Evolutionary conservation across 2,797 vertebrate genomes (phyloP).

Genomic region (Synanceia verrucosa): DNA sequence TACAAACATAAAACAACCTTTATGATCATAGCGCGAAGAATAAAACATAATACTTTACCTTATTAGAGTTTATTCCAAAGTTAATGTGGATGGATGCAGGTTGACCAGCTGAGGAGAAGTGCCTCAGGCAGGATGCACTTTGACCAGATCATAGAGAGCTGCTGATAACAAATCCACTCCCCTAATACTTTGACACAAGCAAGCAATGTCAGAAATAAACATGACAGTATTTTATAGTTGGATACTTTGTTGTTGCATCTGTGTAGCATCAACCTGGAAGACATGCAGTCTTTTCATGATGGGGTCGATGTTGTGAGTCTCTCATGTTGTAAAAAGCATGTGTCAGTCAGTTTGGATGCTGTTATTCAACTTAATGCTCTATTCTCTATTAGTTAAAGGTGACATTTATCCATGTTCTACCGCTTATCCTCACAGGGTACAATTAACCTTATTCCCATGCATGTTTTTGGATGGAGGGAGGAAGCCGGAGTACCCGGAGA

Average conservation of each 20-base stretch:
- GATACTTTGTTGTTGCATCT: neutral
- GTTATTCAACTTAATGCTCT: neutral
- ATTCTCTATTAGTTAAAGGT: too few relatives aligned
- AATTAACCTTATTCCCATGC: too few relatives aligned
- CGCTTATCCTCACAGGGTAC: too few relatives aligned
- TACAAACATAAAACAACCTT: constrained; percentile 4
- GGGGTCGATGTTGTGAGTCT: neutral
- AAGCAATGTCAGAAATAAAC: constrained; percentile 49
- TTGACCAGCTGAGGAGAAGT: constrained; percentile 21
- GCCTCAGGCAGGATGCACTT: constrained; percentile 69
- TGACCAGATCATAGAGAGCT: constrained; percentile 69
- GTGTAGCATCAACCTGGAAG: neutral
- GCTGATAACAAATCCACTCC: constrained; percentile 79
- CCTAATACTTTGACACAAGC: constrained; percentile 60
- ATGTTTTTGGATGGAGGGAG: too few relatives aligned
- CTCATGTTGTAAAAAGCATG: neutral
- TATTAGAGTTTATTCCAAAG: constrained; percentile 25
- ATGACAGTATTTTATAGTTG: constrained; percentile 1
- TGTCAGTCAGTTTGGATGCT: neutral
- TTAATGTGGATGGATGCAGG: constrained; percentile 39
- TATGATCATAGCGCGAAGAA: neutral
- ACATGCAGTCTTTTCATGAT: neutral
- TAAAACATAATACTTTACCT: constrained; percentile 63
- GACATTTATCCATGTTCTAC: too few relatives aligned
- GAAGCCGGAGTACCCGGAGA: too few relatives aligned